Percentiles rank a stretch among this genome's conserved stretches.
Conservation (phyloP, 2,113 vertebrate genomes). For the Phalacrocorax aristotelis region DNA sequence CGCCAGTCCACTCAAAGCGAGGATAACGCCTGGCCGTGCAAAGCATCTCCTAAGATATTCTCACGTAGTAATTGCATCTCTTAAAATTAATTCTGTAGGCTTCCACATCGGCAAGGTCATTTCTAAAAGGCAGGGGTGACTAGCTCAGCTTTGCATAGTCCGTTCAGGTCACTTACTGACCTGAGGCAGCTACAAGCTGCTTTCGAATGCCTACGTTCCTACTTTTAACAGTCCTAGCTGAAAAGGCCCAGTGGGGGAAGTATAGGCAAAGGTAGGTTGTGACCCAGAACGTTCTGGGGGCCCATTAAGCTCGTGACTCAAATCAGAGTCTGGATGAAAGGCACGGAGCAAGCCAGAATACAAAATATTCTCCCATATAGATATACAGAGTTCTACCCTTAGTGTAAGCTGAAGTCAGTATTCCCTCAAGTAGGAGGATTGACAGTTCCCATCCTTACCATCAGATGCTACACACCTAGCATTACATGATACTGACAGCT, state of each 20-base stretch:
- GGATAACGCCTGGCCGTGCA: not conserved
- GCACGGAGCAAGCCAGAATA: not conserved
- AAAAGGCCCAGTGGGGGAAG: not conserved
- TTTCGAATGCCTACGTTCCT: not conserved
- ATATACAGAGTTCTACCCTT: not conserved
- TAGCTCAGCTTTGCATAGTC: fast-evolving
- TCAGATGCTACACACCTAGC: not conserved
- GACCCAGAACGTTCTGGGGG: not conserved
- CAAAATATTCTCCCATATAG: not conserved
- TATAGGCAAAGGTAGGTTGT: fast-evolving
- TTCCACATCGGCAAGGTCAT: not conserved
- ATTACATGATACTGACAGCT: too few relatives aligned
- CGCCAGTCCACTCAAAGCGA: not conserved
- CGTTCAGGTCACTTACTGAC: not conserved
- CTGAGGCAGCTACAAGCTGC: not conserved
- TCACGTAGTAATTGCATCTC: not conserved
- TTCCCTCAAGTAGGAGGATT: not conserved
- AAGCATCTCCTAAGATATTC: not conserved
- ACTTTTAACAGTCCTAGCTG: not conserved
- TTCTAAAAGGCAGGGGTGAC: not conserved
- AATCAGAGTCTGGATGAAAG: not conserved
- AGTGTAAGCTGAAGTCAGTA: fast-evolving
- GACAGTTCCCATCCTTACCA: not conserved
- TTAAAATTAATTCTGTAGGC: not conserved
- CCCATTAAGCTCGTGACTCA: not conserved